These are phyloP conservation scores for Micropoecilia bifurca DNA, from an alignment of 2,797 vertebrate genomes.

Conservation along the genomic window DNA sequence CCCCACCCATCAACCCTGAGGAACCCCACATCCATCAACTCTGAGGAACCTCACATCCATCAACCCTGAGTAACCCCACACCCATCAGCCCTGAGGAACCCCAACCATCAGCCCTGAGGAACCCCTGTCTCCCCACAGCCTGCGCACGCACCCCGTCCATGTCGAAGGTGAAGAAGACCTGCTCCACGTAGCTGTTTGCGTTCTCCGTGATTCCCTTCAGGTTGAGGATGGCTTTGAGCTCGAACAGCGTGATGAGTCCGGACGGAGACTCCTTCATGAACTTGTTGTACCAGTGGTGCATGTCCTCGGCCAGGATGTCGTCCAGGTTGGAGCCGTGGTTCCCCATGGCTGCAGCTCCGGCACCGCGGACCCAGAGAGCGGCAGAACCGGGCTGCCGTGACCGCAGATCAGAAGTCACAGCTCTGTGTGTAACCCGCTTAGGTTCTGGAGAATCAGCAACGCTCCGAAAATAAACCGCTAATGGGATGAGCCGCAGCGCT, in stretches of 20 bases:
- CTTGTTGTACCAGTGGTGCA: constrained; percentile 90
- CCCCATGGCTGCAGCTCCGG: constrained; percentile 68
- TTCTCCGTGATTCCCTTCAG: constrained; percentile 87
- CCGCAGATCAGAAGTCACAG: constrained; percentile 43
- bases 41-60: too few species aligned
- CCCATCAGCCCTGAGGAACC: too few species aligned
- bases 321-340: constrained; percentile 81
- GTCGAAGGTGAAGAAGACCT: constrained; percentile 90
- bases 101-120: too few species aligned
- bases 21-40: too few species aligned
- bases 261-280: constrained; percentile 90
- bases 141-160: constrained; percentile 86
- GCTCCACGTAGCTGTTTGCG: constrained; percentile 86
- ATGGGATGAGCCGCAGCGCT: constrained; percentile 55
- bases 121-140: too few species aligned
- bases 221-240: constrained; percentile 87
- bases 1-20: too few species aligned
- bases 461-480: constrained; percentile 66
- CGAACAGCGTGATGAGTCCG: constrained; percentile 87
- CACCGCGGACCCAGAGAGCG: too few species aligned
- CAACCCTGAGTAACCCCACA: too few species aligned
- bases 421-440: constrained; percentile 68
- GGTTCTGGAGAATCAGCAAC: constrained; percentile 30
- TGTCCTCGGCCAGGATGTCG: constrained; percentile 86
- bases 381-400: constrained; percentile 32